These are phyloP conservation scores for Halictus quadricinctus DNA, from an alignment of 2,888 invertebrate species.

Conservation along the genomic window DNA sequence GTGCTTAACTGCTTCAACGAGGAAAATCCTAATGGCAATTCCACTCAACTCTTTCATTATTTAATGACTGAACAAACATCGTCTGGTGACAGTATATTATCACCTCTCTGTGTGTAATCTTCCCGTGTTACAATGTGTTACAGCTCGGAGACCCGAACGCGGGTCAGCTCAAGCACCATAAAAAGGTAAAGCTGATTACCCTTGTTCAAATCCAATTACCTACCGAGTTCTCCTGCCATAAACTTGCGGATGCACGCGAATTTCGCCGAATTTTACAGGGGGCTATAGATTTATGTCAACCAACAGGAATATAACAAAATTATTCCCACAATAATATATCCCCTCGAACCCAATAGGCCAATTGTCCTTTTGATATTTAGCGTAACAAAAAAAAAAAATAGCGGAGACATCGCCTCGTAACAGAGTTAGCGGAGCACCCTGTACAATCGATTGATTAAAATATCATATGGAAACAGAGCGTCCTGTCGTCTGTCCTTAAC, in stretches of 20 bases:
- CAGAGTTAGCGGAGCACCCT: no score
- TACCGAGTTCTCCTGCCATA: background rate
- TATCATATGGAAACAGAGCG: no score
- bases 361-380: no score
- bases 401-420: no score
- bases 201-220: background rate
- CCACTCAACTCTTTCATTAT: background rate
- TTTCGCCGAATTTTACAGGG: background rate
- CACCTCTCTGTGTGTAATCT: background rate
- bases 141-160: background rate
- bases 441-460: no score
- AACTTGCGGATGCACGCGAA: conserved; percentile 1
- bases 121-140: conserved; percentile 3
- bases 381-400: no score
- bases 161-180: background rate
- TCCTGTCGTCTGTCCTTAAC: no score
- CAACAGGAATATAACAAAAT: background rate
- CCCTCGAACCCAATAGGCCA: no score
- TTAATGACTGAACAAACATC: background rate
- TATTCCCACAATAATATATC: no score
- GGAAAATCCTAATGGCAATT: background rate
- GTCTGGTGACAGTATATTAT: background rate
- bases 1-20: background rate
- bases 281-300: background rate
- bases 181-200: conserved; percentile 4